A percentile compares a stretch with the other conserved stretches of the same genome.
Evolutionary conservation across 2,113 vertebrate species (phyloP).

Genomic region (Apistogramma diplotaenia): DNA sequence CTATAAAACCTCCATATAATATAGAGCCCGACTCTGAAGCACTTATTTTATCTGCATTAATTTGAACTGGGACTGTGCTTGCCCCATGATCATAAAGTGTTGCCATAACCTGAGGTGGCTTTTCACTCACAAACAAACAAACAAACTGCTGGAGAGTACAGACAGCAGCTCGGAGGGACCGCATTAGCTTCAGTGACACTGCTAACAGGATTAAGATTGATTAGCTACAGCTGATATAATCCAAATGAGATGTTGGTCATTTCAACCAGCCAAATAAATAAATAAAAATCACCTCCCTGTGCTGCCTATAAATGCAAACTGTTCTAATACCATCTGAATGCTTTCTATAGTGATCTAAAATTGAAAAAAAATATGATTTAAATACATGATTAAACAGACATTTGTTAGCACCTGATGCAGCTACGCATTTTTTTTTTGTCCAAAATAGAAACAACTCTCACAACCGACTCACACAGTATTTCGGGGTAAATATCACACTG

Average conservation of each 20-base stretch:
- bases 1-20: background rate
- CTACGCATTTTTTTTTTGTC: background rate
- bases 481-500: no score
- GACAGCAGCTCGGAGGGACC: background rate
- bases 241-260: background rate
- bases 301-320: background rate
- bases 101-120: background rate
- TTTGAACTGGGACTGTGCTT: background rate
- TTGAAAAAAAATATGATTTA: rapidly evolving
- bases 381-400: no score
- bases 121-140: background rate
- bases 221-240: background rate
- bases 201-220: background rate
- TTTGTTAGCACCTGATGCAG: background rate
- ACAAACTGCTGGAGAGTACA: background rate
- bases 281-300: background rate
- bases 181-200: background rate
- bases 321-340: no score
- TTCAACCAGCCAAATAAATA: background rate
- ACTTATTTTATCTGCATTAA: background rate
- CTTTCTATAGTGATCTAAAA: background rate
- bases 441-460: background rate
- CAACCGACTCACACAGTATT: no score
- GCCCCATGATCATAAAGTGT: background rate
- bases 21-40: background rate